phyloP scores from a whole-genome alignment of 2,888 invertebrate species.

The Drosophila helvetica region DNA sequence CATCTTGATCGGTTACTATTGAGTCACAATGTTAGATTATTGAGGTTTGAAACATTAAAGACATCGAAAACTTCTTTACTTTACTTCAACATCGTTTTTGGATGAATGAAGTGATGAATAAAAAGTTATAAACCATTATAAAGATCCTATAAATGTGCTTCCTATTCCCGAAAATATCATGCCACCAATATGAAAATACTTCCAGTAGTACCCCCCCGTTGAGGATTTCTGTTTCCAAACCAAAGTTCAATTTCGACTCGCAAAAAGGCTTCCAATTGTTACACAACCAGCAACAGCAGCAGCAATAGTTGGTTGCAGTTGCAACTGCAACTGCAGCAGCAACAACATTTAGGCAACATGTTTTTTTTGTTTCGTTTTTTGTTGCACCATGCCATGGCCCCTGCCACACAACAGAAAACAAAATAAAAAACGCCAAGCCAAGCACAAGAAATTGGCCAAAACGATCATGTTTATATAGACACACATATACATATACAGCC shows the following conservation, averaged over 20 bases:
- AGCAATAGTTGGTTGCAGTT: slow-evolving; percentile 29
- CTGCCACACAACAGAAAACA: slow-evolving; percentile 42
- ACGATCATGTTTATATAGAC: slow-evolving; percentile 74
- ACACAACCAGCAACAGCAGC: slow-evolving; percentile 56
- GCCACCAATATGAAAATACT: neutral
- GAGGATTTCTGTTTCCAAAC: slow-evolving; percentile 10
- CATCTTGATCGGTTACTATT: too few relatives aligned
- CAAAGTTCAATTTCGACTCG: slow-evolving; percentile 30
- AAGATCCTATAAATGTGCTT: neutral
- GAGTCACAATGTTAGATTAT: too few relatives aligned
- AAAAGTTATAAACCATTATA: neutral
- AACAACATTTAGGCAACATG: slow-evolving; percentile 60
- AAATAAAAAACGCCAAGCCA: slow-evolving; percentile 19
- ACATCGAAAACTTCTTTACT: too few relatives aligned
- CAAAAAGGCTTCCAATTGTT: slow-evolving; percentile 59
- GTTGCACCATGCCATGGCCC: slow-evolving; percentile 51
- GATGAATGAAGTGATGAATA: neutral
- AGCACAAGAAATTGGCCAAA: slow-evolving; percentile 74
- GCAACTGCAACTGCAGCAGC: slow-evolving; percentile 36
- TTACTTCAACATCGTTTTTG: too few relatives aligned
- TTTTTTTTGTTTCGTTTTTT: slow-evolving; percentile 55
- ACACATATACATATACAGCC: slow-evolving; percentile 52
- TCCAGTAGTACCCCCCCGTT: neutral
- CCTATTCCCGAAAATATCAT: neutral
- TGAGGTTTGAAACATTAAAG: too few relatives aligned